These are phyloP conservation scores for Candoia aspera DNA, from an alignment of 2,113 vertebrate genomes.

Conservation along the genomic window DNA sequence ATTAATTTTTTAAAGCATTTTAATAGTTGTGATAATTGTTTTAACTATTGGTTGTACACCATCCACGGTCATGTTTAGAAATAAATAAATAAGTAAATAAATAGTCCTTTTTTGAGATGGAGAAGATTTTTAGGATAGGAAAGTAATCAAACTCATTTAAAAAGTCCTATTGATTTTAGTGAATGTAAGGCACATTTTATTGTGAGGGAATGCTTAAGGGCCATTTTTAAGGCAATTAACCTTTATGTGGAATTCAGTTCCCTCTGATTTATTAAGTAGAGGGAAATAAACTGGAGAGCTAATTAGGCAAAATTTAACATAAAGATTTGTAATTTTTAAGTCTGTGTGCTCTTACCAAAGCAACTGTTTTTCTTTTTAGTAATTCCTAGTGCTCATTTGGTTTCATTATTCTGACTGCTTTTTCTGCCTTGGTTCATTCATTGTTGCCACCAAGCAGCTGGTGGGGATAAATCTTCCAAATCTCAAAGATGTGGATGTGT, in stretches of 20 bases:
- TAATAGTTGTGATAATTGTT: not conserved
- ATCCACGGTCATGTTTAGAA: not conserved
- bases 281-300: not conserved
- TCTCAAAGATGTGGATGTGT: not conserved
- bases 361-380: constrained; percentile 8
- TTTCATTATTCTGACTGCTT: not conserved
- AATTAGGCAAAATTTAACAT: constrained; percentile 18
- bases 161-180: not conserved
- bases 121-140: not conserved
- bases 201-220: not conserved
- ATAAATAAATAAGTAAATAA: not conserved
- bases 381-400: rapidly evolving
- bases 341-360: not conserved
- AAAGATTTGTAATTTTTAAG: constrained; percentile 35
- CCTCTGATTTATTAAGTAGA: constrained; percentile 3
- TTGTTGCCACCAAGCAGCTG: not conserved
- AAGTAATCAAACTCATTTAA: not conserved
- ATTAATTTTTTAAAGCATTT: not conserved
- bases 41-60: not conserved
- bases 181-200: not conserved
- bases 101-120: not conserved
- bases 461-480: not conserved
- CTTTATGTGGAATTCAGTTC: constrained; percentile 26
- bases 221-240: constrained; percentile 53
- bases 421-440: not conserved